Evolutionary conservation across 2,888 invertebrate genomes (phyloP).

Genomic region (Cerceris ruficornis): DNA sequence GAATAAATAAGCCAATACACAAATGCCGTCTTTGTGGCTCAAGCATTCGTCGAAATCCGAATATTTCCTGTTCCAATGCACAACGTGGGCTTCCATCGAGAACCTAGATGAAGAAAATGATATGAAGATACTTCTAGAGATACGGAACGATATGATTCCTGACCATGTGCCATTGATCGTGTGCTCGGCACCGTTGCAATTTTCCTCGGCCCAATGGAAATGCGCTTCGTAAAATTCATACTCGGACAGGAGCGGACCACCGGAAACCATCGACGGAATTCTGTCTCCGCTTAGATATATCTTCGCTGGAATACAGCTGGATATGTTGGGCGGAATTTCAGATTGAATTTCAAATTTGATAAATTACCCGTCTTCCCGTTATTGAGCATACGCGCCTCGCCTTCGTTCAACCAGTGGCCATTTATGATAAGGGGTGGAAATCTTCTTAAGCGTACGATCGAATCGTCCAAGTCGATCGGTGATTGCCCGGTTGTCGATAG

Average conservation of each 20-base stretch:
- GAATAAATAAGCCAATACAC: conserved; percentile 71
- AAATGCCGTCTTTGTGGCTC: conserved; percentile 72
- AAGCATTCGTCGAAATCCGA: conserved; percentile 66
- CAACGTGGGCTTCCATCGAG: conserved; percentile 74
- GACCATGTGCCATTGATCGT: conserved; percentile 74
- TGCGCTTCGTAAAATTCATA: conserved; percentile 70
- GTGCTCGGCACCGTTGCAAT: conserved; percentile 74
- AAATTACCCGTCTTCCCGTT: conserved; percentile 65
- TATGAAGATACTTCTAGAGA: not conserved
- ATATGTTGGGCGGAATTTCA: not conserved
- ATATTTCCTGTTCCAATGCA: conserved; percentile 76
- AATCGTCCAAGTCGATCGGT: conserved; percentile 72
- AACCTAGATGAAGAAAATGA: conserved; percentile 60
- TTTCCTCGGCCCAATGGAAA: conserved; percentile 74
- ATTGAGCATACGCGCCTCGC: conserved; percentile 69
- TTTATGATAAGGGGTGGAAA: conserved; percentile 69
- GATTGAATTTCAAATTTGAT: not conserved
- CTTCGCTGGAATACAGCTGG: conserved; percentile 50
- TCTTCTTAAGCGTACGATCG: conserved; percentile 46
- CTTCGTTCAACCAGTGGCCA: conserved; percentile 76
- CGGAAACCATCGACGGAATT: conserved; percentile 69
- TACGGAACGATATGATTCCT: not conserved
- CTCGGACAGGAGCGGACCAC: conserved; percentile 71
- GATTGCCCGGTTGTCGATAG: conserved; percentile 67
- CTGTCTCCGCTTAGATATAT: conserved; percentile 68